These are phyloP conservation scores for Eurytoma adleriae DNA, from an alignment of 2,888 invertebrate species.

Conservation along the genomic window DNA sequence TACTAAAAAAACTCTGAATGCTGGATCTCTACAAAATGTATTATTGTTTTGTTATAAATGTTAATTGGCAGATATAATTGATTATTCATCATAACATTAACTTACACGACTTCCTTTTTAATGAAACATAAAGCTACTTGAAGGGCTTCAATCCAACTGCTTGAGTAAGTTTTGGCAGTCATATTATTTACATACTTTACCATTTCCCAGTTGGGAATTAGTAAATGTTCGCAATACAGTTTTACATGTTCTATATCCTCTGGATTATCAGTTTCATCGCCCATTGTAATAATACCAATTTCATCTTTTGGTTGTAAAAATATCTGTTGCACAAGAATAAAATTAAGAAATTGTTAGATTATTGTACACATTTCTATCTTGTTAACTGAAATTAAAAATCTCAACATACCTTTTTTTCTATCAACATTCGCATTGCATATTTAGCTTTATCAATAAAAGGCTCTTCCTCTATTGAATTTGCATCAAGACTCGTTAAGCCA, in stretches of 20 bases:
- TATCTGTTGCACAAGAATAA: constrained; percentile 59
- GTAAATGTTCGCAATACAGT: constrained; percentile 54
- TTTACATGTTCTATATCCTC: constrained; percentile 58
- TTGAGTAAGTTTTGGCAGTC: constrained; percentile 47
- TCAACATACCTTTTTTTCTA: constrained; percentile 61
- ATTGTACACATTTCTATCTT: background rate
- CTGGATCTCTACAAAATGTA: constrained; percentile 43
- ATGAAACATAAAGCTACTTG: constrained; percentile 59
- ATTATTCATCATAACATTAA: constrained; percentile 7
- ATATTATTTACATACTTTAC: constrained; percentile 59
- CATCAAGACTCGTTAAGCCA: constrained; percentile 53
- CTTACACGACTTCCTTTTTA: constrained; percentile 58
- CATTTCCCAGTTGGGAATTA: constrained; percentile 61
- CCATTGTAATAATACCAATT: constrained; percentile 63
- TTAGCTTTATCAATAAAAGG: constrained; percentile 63
- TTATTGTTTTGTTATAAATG: constrained; percentile 10
- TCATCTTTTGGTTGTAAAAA: constrained; percentile 65
- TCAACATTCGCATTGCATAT: constrained; percentile 53
- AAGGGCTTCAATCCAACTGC: constrained; percentile 64
- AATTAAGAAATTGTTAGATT: background rate
- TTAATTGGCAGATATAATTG: constrained; percentile 34
- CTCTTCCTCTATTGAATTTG: constrained; percentile 44
- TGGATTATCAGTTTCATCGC: constrained; percentile 60
- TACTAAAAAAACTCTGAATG: constrained; percentile 54
- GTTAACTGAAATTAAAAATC: constrained; percentile 2